A percentile compares a stretch with the other conserved stretches of the same genome.
Conservation (phyloP, 2,797 vertebrate genomes). For the Danionella dracula region DNA sequence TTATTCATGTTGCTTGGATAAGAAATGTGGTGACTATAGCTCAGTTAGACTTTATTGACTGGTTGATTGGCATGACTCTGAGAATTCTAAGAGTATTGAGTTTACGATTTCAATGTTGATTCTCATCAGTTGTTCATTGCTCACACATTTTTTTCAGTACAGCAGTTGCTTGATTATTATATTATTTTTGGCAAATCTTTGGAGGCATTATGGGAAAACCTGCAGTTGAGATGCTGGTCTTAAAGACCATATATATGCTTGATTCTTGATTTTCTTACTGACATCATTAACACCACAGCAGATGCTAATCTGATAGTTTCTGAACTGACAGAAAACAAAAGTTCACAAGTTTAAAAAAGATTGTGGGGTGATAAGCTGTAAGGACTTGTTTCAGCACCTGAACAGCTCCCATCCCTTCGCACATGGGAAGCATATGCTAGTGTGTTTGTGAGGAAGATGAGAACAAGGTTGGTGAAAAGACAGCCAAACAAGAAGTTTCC, state of each 20-base stretch:
- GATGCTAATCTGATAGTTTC: constrained; percentile 13
- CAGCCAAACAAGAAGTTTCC: constrained; percentile 48
- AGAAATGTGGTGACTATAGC: constrained; percentile 48
- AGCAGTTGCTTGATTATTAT: no score
- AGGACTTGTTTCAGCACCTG: constrained; percentile 35
- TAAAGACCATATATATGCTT: background rate
- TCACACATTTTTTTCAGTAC: no score
- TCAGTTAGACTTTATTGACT: constrained; percentile 4
- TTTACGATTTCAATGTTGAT: no score
- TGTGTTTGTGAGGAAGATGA: constrained; percentile 1
- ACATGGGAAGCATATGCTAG: background rate
- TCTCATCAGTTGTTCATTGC: no score
- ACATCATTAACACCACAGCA: constrained; percentile 17
- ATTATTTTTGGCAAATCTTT: no score
- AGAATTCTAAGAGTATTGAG: no score
- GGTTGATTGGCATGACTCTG: constrained; percentile 36
- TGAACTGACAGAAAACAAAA: constrained; percentile 18
- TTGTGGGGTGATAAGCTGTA: background rate
- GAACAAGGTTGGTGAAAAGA: constrained; percentile 40
- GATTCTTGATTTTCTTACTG: background rate
- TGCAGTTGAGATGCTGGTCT: background rate
- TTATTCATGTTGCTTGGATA: constrained; percentile 62
- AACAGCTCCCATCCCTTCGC: constrained; percentile 28
- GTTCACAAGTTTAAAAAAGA: constrained; percentile 17
- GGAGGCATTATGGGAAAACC: background rate